phyloP scores from a whole-genome alignment of 2,113 vertebrate genomes.

The Gymnarchus niloticus region DNA sequence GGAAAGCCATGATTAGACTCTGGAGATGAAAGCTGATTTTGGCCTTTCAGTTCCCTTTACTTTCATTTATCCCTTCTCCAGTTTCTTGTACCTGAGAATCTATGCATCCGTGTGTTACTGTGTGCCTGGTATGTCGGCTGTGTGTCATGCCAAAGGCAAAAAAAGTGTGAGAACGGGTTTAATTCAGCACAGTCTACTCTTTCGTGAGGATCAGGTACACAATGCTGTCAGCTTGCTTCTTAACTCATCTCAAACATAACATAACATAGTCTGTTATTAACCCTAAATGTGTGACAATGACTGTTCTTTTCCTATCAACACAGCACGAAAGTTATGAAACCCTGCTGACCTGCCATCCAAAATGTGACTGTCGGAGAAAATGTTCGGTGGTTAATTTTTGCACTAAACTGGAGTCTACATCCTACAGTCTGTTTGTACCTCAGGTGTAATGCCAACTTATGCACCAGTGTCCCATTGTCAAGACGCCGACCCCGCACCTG shows the following conservation, averaged over 20 bases:
- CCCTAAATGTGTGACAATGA: background rate
- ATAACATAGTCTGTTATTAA: background rate
- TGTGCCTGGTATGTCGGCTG: background rate
- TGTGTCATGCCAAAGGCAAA: background rate
- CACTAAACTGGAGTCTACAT: background rate
- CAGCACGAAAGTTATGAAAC: background rate
- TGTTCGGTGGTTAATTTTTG: background rate
- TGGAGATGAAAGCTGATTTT: background rate
- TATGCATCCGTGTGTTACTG: background rate
- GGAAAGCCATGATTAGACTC: background rate
- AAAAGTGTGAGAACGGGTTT: background rate
- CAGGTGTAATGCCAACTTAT: slow-evolving; percentile 9
- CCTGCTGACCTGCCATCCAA: background rate
- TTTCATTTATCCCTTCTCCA: background rate
- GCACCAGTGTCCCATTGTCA: background rate
- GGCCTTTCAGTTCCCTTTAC: background rate
- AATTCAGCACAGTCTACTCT: background rate
- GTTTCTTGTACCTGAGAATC: background rate
- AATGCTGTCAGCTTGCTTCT: background rate
- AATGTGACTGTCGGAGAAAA: background rate
- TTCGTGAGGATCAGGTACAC: background rate
- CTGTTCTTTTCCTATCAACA: background rate
- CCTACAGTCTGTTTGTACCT: background rate
- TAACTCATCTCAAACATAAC: background rate
- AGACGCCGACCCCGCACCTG: background rate